Evolutionary conservation across 2,113 vertebrate genomes (phyloP), one percentile per base, ranked within the genome.

Genomic region (Brachirus orientalis): DNA sequence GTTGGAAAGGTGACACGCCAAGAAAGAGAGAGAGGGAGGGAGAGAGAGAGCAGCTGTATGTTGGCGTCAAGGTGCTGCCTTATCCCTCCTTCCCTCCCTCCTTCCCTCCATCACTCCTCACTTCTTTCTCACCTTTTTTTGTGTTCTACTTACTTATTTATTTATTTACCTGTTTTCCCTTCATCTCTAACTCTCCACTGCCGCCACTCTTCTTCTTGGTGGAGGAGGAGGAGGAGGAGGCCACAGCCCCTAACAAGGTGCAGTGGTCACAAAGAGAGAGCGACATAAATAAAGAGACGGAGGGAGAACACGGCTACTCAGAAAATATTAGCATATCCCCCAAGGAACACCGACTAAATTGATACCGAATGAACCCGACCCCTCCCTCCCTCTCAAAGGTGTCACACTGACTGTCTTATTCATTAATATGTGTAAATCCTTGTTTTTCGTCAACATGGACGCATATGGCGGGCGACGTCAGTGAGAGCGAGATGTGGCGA

Each of bases 391-490:
- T 72, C 65, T 60, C 85, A 83, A 88, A 92, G 93, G 90, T 93
- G 91, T 90, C 92, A 92, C 90, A 86, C 92, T 93, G 94, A 86
- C 92, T 93, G 94, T 94, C 93, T 95, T 94, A 92, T 95, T 96
- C 94, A 96, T 96, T 96, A 96, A 95, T 95, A 95, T 95, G 95
- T 95, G 95, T 94, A 96, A 95, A 97, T 96, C 95, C 94, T 72
- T 86, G 88, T 89, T 91, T 46, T 89, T 86, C 67, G 73, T 86
- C 81, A 88, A 87, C 80, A 86, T 51, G 43, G 68, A 22, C 71
- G 79, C 28, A 28, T 28, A 76, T 52, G 38, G 66, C 9, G n/a
- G 74, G 41, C 67, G 50, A 75, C 80, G 61, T 17, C 16, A 18
- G 13, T 20, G 37, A 16, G 16, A 57, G 70, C 46, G 44, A 63